Percentiles rank a stretch among this genome's conserved stretches.
Conservation (phyloP, 37 sponge, comb jelly and placozoan genomes). For the Halisarca cf. caerulea region DNA sequence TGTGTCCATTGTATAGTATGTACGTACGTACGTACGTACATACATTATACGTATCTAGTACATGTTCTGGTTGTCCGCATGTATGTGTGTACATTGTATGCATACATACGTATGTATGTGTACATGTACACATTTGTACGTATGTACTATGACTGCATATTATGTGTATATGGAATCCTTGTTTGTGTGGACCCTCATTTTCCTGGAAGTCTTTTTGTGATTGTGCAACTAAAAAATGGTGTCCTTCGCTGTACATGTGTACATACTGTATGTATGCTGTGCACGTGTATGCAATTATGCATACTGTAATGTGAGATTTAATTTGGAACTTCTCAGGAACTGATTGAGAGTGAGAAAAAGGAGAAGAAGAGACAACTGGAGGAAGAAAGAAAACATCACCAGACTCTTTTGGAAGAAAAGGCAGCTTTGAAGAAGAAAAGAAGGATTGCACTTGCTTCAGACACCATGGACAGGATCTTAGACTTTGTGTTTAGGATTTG, state of each 20-base stretch:
- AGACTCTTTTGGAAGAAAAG: constrained; percentile 36
- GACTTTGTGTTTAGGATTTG: constrained; percentile 74
- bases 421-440: constrained; percentile 58
- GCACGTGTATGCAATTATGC: not conserved
- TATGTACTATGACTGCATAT: not conserved
- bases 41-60: not conserved
- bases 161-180: too few species aligned
- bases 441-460: constrained; percentile 48
- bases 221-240: too few species aligned
- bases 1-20: too few species aligned
- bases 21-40: constrained; percentile 18
- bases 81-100: too few species aligned
- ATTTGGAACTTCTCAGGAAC: constrained; percentile 24
- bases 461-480: constrained; percentile 67
- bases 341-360: constrained; percentile 42
- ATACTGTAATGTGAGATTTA: not conserved
- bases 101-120: not conserved
- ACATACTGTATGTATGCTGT: too few species aligned
- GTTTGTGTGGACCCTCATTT: too few species aligned
- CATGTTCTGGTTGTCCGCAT: too few species aligned
- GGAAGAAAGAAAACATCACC: constrained; percentile 47
- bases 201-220: too few species aligned
- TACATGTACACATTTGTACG: not conserved
- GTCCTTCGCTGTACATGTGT: too few species aligned
- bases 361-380: constrained; percentile 47